A percentile compares a stretch with the other conserved stretches of the same genome.
Evolutionary conservation across 2,888 invertebrate genomes (phyloP).

Genomic region (Serripes groenlandicus): DNA sequence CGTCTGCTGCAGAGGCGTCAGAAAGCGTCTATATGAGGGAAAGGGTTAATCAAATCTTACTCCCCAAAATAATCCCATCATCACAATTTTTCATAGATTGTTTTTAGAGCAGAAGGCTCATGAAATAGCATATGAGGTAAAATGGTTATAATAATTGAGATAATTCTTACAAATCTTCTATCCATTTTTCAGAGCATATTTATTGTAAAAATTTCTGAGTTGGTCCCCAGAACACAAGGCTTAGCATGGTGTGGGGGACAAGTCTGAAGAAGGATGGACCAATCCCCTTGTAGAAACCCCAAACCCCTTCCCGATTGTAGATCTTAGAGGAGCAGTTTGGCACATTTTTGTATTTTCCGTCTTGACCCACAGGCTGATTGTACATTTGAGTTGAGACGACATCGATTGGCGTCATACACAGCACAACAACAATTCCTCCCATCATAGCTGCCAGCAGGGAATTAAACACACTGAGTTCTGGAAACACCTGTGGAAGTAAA

Average conservation of each 20-base stretch:
- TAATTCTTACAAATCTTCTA: too few species aligned
- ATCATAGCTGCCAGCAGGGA: slow-evolving; percentile 92
- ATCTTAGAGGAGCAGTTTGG: slow-evolving; percentile 93
- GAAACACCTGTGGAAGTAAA: too few species aligned
- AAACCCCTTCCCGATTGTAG: slow-evolving; percentile 91
- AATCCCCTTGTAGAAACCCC: slow-evolving; percentile 95
- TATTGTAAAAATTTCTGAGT: slow-evolving; percentile 78
- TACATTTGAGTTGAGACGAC: slow-evolving; percentile 95
- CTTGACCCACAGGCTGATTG: slow-evolving; percentile 91
- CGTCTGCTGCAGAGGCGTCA: too few species aligned
- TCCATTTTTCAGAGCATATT: slow-evolving; percentile 6
- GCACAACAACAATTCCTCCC: slow-evolving; percentile 92
- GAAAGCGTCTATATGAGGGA: too few species aligned
- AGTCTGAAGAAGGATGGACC: slow-evolving; percentile 95
- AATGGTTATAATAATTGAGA: too few species aligned
- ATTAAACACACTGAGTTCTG: slow-evolving; percentile 89
- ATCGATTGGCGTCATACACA: slow-evolving; percentile 95
- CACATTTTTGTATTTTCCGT: slow-evolving; percentile 90
- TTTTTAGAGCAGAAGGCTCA: too few species aligned
- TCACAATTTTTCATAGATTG: too few species aligned
- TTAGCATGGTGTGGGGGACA: slow-evolving; percentile 96
- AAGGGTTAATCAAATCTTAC: too few species aligned
- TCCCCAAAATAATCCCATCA: too few species aligned
- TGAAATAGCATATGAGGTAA: too few species aligned
- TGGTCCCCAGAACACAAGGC: slow-evolving; percentile 95